Base-by-base conservation (phyloP, 2,797 vertebrate species). In the Mus spretus region DNA sequence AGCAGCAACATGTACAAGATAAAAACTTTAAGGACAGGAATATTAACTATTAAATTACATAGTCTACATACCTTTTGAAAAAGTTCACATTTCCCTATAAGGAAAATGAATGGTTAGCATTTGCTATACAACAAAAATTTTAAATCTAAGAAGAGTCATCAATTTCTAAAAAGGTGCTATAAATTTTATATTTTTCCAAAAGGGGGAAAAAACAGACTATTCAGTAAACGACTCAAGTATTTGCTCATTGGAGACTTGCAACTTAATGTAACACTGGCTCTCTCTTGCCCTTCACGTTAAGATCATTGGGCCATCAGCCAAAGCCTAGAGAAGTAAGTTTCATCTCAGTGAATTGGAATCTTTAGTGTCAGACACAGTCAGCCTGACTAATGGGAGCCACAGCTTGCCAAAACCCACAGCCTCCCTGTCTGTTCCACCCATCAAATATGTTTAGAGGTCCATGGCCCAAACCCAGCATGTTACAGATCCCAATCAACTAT, bases 361-460 rank as follows among this genome's bases (percentile, higher is more conserved):
- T 99, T 99, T 98, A 97, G 98, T 99, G 99, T 99, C 99, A 99
- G 99, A 99, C 99, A 99, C 98, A 99, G 98, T 98, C 99, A 99
- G 99, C 98, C 98, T 99, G 98, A 99, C 99, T 99, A 99, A 99
- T 99, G 99, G 98, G 98, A 99, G 98, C 98, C 98, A 96, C 94
- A 98, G 98, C 98, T 98, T 99, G 99, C 98, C 99, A 99, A 99
- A 98, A 98, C 97, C 98, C 98, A 98, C 97, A 98, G 97, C 95
- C 96, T 97, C 22, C 74, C 96, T 98, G 98, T 98, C 98, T 98
- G 94, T 97, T 98, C 98, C 97, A 98, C 97, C 97, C 97, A 97
- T 98, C 96, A 98, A 98, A 97, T 70, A 72, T 95, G 79, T 96
- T 98, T 98, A 96, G 98, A 98, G 98, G 97, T 97, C 97, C 97